Evolutionary conservation across 2,888 invertebrate species (phyloP), one percentile per base, ranked within the genome.

Genomic region (Lepidochrysops patricia): DNA sequence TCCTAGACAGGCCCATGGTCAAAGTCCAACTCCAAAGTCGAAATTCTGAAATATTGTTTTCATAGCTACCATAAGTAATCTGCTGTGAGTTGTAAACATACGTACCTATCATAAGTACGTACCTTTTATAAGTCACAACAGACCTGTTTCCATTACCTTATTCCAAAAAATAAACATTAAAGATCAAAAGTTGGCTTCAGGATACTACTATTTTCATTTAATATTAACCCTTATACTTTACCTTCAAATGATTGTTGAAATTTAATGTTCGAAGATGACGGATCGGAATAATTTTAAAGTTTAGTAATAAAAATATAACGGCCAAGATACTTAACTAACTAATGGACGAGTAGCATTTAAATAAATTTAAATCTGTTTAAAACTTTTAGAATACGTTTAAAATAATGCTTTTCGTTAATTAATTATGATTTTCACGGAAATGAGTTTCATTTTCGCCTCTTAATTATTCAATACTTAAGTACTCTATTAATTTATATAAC

Each of bases 351-450:
- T 50, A 49, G 27, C 58, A 37, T 54, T 77, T 74, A 77, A 66
- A 78, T 79, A 77, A 77, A 79, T 80, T 79, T 75, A 64, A 71
- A 73, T 70, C 64, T 68, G 72, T 54, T 74, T 54, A 62, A 60
- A 49, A 54, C 27, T 52, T 57, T 60, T 35, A 43, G 57, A 57
- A 60, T 74, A 61, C 27, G 9, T 27, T 52, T 52, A 27, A 13
- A 50, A 27, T 52, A 52, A 27, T 27, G 19, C 43, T 13, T 27
- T 52, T 52, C 7, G 27, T 26, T 52, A 13, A 52, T 27, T 52
- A 26, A 35, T 13, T 35, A 43, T 43, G 43, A 13, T 9, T n/a
- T 23, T 43, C 43, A 1, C 19, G 19, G 9, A 43, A 43, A 43
- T 19, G 19, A 19, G 19, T 43, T 43, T 43, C 43, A 19, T 43